phyloP scores from a whole-genome alignment of 2,797 vertebrate species.

The Orientallactaga sibirica region DNA sequence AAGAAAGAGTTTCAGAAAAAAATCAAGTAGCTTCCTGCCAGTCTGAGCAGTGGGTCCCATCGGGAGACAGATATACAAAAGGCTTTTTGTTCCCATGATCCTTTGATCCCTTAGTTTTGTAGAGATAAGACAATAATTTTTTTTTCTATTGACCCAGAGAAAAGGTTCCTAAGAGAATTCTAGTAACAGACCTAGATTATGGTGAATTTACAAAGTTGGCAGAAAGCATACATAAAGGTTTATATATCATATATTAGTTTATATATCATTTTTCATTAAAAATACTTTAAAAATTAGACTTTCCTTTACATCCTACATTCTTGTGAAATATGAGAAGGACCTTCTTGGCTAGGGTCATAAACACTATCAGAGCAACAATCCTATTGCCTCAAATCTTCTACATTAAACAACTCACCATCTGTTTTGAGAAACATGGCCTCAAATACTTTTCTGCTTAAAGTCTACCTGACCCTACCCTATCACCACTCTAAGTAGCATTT shows the following conservation, averaged over 20 bases:
- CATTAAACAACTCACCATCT: neutral
- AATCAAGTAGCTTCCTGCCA: conserved; percentile 9
- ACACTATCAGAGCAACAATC: neutral
- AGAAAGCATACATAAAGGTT: conserved; percentile 59
- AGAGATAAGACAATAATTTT: conserved; percentile 70
- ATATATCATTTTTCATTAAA: conserved; percentile 53
- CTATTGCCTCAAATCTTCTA: neutral
- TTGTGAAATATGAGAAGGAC: neutral
- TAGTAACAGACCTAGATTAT: conserved; percentile 67
- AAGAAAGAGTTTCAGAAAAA: conserved; percentile 49
- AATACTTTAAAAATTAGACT: conserved; percentile 35
- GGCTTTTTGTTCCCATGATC: conserved; percentile 67
- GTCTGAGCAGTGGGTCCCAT: conserved; percentile 32
- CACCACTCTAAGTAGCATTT: neutral
- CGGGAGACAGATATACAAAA: conserved; percentile 58
- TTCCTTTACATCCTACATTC: conserved; percentile 28
- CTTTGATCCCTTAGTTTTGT: conserved; percentile 78
- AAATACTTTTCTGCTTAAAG: neutral
- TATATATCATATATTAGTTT: conserved; percentile 57
- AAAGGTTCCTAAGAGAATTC: conserved; percentile 66
- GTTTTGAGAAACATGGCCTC: neutral
- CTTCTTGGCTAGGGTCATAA: neutral
- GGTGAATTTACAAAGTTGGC: conserved; percentile 70
- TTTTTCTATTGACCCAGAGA: conserved; percentile 59
- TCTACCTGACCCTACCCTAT: neutral